These are phyloP conservation scores for Pygoscelis antarcticus DNA, from an alignment of 2,113 vertebrate species.

Conservation along the genomic window DNA sequence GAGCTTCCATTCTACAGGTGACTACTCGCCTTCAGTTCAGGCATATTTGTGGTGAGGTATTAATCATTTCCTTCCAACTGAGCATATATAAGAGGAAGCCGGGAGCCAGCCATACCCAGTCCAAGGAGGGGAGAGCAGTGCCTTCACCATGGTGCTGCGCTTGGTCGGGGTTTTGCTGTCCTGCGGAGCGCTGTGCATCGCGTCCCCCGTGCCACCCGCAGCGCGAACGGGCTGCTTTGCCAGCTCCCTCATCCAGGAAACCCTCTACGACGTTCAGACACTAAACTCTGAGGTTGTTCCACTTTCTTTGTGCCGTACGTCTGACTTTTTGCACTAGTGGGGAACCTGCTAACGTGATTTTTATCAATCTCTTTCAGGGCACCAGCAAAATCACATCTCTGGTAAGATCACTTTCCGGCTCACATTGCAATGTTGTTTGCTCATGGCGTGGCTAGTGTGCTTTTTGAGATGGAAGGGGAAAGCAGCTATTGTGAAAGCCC, in stretches of 20 bases:
- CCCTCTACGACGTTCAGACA: accelerated
- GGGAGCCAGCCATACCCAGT: not conserved
- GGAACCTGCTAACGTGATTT: not conserved
- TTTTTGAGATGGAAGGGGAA: not conserved
- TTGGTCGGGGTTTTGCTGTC: not conserved
- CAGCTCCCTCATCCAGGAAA: not conserved
- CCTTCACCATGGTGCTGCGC: not conserved
- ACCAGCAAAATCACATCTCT: accelerated
- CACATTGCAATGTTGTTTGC: not conserved
- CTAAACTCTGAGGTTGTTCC: not conserved
- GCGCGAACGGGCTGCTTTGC: accelerated
- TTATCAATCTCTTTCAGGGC: constrained; percentile 30
- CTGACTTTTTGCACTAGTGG: not conserved
- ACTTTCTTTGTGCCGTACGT: accelerated
- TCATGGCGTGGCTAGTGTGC: not conserved
- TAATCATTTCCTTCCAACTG: constrained; percentile 55
- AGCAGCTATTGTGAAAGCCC: not conserved
- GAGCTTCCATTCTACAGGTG: constrained; percentile 48
- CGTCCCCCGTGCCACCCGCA: accelerated
- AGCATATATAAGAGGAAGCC: constrained; percentile 1
- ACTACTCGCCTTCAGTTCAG: not conserved
- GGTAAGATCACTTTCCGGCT: constrained; percentile 31
- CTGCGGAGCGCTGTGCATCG: not conserved
- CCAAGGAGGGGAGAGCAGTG: not conserved
- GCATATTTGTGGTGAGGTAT: constrained; percentile 24